Evolutionary conservation across 2,888 invertebrate genomes (phyloP).

Genomic region (Oscheius sp.): DNA sequence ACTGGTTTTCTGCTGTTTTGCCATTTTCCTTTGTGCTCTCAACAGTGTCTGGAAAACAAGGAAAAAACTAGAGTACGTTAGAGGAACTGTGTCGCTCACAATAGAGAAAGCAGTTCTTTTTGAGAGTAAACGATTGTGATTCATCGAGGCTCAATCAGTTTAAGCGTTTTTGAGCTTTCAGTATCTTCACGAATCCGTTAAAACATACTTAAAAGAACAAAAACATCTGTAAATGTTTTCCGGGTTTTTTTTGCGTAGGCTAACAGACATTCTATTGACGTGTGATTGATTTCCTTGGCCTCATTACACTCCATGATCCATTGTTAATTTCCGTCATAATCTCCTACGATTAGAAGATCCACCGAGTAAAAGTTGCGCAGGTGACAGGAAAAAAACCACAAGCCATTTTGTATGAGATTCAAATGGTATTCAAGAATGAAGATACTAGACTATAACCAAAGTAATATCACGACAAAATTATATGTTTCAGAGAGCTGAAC

Average conservation of each 20-base stretch:
- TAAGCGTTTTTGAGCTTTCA: too few species aligned
- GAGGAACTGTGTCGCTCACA: too few species aligned
- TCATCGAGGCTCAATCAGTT: too few species aligned
- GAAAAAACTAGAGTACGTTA: slow-evolving; percentile 50
- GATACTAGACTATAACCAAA: not conserved
- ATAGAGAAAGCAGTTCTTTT: too few species aligned
- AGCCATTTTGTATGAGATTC: not conserved
- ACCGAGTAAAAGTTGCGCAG: too few species aligned
- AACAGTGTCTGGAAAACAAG: slow-evolving; percentile 57
- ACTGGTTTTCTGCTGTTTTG: slow-evolving; percentile 60
- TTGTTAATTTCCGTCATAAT: not conserved
- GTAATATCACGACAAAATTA: too few species aligned
- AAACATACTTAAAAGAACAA: too few species aligned
- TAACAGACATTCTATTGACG: not conserved
- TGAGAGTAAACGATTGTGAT: too few species aligned
- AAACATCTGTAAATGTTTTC: too few species aligned
- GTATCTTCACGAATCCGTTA: too few species aligned
- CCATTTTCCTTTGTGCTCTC: slow-evolving; percentile 60
- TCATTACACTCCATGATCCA: not conserved
- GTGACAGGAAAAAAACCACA: not conserved
- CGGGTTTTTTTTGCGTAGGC: not conserved
- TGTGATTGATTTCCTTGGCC: not conserved
- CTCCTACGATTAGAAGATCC: not conserved
- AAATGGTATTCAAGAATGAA: not conserved
- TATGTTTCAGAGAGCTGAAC: slow-evolving; percentile 40